Evolutionary conservation across 2,113 vertebrate species (phyloP).

Genomic region (Genyomyrus donnyi): DNA sequence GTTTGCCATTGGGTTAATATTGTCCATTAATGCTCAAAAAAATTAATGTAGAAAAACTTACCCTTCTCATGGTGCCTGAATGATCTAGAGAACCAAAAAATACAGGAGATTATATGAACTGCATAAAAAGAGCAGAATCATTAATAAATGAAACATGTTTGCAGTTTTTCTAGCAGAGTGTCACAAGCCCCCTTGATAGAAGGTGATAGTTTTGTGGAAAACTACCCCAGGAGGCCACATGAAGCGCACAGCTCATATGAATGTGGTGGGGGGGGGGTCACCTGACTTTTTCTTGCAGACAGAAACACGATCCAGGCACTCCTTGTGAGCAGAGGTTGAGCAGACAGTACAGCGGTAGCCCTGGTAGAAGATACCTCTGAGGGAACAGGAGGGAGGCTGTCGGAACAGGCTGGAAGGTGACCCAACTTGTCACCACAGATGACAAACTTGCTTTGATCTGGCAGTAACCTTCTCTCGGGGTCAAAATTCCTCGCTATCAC

Average conservation of each 20-base stretch:
- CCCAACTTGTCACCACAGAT: background rate
- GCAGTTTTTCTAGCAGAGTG: background rate
- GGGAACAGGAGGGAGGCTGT: background rate
- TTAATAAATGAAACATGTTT: background rate
- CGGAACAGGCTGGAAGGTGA: background rate
- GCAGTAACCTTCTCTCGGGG: background rate
- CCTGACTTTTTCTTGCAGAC: slow-evolving; percentile 70
- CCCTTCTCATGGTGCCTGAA: slow-evolving; percentile 40
- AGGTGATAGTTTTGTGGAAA: background rate
- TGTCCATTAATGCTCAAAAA: background rate
- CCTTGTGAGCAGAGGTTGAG: slow-evolving; percentile 81
- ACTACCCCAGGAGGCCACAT: background rate
- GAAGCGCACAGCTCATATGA: background rate
- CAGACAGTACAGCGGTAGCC: slow-evolving; percentile 82
- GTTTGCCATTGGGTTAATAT: background rate
- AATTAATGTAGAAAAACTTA: slow-evolving; percentile 19
- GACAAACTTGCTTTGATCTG: background rate
- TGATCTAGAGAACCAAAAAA: slow-evolving; percentile 42
- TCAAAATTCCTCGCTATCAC: background rate
- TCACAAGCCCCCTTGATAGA: background rate
- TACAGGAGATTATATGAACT: background rate
- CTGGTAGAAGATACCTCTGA: slow-evolving; percentile 85
- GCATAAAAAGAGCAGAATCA: background rate
- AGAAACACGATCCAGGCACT: slow-evolving; percentile 77
- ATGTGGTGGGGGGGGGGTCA: slow-evolving; percentile 33